phyloP scores from a whole-genome alignment of 2,113 vertebrate genomes.

The Zosterops borbonicus region DNA sequence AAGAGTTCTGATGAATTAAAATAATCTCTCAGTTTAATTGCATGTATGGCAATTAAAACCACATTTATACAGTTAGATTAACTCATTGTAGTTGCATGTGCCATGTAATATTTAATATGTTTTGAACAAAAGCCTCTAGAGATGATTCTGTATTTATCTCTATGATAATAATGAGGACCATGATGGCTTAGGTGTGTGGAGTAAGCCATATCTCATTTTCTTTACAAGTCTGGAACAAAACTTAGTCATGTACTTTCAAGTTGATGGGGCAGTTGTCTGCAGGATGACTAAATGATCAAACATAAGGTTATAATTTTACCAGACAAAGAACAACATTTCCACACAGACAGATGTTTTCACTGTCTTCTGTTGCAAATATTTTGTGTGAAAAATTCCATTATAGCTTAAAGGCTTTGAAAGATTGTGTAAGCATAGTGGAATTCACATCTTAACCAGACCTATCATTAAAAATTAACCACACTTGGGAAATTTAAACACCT shows the following conservation, averaged over 20 bases:
- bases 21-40: background rate
- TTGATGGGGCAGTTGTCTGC: background rate
- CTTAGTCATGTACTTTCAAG: background rate
- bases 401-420: slow-evolving; percentile 42
- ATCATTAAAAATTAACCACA: slow-evolving; percentile 64
- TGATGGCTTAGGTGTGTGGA: background rate
- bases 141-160: background rate
- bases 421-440: slow-evolving; percentile 56
- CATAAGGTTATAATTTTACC: background rate
- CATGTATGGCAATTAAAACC: background rate
- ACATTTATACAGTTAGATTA: background rate
- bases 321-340: background rate
- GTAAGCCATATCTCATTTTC: background rate
- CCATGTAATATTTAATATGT: background rate
- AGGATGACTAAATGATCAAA: background rate
- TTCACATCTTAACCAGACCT: slow-evolving; percentile 45
- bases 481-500: slow-evolving; percentile 65
- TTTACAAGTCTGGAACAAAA: background rate
- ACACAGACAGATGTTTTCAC: background rate
- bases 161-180: background rate
- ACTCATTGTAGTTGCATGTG: background rate
- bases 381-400: slow-evolving; percentile 20
- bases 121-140: background rate
- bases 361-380: background rate
- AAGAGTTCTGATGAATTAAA: background rate